phyloP scores from a whole-genome alignment of 2,797 vertebrate species.

The Ara ararauna region DNA sequence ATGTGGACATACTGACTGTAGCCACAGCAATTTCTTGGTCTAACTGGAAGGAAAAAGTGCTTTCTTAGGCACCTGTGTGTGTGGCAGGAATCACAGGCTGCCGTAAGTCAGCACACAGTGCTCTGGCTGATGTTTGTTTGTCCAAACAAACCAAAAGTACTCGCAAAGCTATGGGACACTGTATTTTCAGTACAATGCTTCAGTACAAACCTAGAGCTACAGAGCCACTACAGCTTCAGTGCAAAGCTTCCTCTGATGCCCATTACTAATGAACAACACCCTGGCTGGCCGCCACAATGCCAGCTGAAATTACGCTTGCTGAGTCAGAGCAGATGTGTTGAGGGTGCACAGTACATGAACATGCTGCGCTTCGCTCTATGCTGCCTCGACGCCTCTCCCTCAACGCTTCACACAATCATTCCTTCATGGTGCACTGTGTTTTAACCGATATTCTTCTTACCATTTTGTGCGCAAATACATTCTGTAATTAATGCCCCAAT shows the following conservation, averaged over 20 bases:
- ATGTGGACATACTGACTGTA: not conserved
- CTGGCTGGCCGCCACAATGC: fast-evolving
- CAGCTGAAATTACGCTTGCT: fast-evolving
- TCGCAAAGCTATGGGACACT: fast-evolving
- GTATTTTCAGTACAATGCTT: not conserved
- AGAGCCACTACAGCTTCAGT: fast-evolving
- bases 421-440: fast-evolving
- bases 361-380: not conserved
- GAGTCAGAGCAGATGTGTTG: fast-evolving
- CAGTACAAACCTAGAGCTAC: not conserved
- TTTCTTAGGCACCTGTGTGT: not conserved
- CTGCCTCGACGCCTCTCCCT: not conserved
- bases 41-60: not conserved
- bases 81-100: not conserved
- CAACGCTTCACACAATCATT: fast-evolving
- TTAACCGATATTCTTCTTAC: not conserved
- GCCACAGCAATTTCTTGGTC: not conserved
- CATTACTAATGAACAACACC: fast-evolving
- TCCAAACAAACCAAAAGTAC: not conserved
- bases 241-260: not conserved
- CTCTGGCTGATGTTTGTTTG: fast-evolving
- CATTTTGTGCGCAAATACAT: not conserved
- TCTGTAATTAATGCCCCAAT: not conserved
- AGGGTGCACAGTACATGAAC: fast-evolving
- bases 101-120: fast-evolving